phyloP scores from a whole-genome alignment of 2,888 invertebrate species.

The Eudasyphora cyanicolor region DNA sequence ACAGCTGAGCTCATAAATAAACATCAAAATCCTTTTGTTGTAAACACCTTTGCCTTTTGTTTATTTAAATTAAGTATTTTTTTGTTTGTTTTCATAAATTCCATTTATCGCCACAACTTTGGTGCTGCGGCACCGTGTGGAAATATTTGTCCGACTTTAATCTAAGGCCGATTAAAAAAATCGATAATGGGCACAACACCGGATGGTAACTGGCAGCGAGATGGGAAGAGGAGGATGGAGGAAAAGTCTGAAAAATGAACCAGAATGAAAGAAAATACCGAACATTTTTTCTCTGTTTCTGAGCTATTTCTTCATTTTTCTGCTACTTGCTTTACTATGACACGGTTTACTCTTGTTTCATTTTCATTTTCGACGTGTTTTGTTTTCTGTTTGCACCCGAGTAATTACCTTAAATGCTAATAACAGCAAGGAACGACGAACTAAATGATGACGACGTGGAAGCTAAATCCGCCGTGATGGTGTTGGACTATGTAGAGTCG shows the following conservation, averaged over 20 bases:
- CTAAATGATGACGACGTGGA: background rate
- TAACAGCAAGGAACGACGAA: slow-evolving; percentile 15
- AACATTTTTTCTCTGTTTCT: no score
- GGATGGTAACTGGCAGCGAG: no score
- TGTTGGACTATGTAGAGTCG: no score
- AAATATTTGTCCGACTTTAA: slow-evolving; percentile 3
- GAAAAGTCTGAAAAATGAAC: background rate
- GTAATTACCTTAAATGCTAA: slow-evolving; percentile 48
- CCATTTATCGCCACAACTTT: background rate
- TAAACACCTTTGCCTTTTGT: background rate
- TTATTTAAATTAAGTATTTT: background rate
- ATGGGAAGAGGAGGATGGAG: background rate
- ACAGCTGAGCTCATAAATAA: background rate
- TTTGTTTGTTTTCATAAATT: background rate
- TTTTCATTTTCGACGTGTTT: no score
- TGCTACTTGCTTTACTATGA: no score
- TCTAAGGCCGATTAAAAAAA: background rate
- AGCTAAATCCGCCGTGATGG: background rate
- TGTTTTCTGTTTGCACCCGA: background rate
- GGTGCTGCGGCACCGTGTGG: background rate
- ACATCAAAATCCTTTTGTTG: slow-evolving; percentile 12
- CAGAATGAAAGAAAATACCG: no score
- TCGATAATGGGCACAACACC: no score
- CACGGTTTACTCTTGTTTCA: no score
- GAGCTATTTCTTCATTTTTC: no score